These are phyloP conservation scores for Rotaria socialis DNA, from an alignment of 2,888 invertebrate species.

Conservation along the genomic window DNA sequence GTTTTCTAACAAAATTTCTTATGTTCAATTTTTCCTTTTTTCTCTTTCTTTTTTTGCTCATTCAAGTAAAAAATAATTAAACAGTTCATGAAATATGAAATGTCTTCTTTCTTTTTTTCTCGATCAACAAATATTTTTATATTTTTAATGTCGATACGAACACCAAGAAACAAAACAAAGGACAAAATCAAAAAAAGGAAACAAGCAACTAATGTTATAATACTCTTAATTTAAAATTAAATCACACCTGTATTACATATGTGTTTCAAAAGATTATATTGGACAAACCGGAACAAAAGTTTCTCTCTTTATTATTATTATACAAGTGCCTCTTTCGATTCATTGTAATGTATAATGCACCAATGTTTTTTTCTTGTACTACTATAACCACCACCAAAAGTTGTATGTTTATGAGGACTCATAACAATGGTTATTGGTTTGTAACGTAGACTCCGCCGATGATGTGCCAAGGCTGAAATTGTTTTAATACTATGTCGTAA, in stretches of 20 bases:
- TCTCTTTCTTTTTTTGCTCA: not conserved
- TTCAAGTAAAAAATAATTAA: not conserved
- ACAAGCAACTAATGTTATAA: not conserved
- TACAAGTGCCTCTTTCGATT: slow-evolving; percentile 1
- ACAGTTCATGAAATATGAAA: not conserved
- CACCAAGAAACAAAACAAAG: not conserved
- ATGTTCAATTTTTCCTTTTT: not conserved
- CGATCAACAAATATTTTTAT: not conserved
- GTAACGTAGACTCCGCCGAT: slow-evolving; percentile 16
- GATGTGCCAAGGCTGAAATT: not conserved
- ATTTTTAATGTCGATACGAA: not conserved
- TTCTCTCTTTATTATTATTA: not conserved
- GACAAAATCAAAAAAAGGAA: not conserved
- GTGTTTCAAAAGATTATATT: not conserved
- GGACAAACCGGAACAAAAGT: not conserved
- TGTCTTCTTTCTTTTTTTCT: not conserved
- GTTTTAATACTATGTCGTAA: slow-evolving; percentile 24
- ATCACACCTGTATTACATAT: not conserved
- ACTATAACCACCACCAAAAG: not conserved
- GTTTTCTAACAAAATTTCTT: not conserved
- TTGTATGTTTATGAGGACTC: not conserved
- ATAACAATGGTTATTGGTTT: slow-evolving; percentile 6
- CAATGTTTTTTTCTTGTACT: slow-evolving; percentile 20
- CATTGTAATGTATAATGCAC: slow-evolving; percentile 14
- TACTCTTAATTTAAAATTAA: not conserved